phyloP scores from a whole-genome alignment of 2,888 invertebrate species.

The Himalopsyche tibetana region DNA sequence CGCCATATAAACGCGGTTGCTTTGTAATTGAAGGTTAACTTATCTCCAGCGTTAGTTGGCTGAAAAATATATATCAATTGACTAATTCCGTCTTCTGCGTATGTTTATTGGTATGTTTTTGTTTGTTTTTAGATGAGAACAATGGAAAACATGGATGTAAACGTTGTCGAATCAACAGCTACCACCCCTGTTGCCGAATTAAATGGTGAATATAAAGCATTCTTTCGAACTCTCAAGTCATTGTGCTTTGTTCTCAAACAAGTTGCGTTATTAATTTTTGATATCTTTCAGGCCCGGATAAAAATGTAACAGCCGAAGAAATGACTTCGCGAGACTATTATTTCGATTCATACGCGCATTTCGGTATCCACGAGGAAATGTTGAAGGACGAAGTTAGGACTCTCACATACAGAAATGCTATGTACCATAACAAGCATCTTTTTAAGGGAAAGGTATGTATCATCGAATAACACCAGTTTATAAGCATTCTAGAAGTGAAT shows the following conservation, averaged over 20 bases:
- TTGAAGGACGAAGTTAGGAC: slow-evolving; percentile 99
- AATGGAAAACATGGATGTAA: slow-evolving; percentile 78
- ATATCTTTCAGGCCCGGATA: slow-evolving; percentile 70
- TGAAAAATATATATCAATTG: slow-evolving; percentile 16
- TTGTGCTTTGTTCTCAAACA: neutral
- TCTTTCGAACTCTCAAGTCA: neutral
- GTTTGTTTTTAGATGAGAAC: slow-evolving; percentile 64
- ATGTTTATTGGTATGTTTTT: neutral
- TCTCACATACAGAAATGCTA: slow-evolving; percentile 97
- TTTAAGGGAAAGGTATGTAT: slow-evolving; percentile 85
- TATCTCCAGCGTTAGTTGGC: slow-evolving; percentile 51
- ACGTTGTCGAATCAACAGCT: slow-evolving; percentile 72
- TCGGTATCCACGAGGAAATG: slow-evolving; percentile 99
- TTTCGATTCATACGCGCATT: slow-evolving; percentile 99
- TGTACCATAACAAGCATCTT: slow-evolving; percentile 99
- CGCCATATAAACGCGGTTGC: slow-evolving; percentile 54
- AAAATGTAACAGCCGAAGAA: slow-evolving; percentile 87
- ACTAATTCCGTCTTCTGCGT: neutral
- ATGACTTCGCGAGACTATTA: slow-evolving; percentile 99
- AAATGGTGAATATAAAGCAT: slow-evolving; percentile 71
- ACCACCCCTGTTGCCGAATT: slow-evolving; percentile 72
- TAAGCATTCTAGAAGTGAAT: too few relatives aligned
- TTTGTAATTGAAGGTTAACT: slow-evolving; percentile 57
- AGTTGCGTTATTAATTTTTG: neutral
- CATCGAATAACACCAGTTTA: neutral